Evolutionary conservation across 2,113 vertebrate genomes (phyloP).

Genomic region (Dicerorhinus sumatrensis): DNA sequence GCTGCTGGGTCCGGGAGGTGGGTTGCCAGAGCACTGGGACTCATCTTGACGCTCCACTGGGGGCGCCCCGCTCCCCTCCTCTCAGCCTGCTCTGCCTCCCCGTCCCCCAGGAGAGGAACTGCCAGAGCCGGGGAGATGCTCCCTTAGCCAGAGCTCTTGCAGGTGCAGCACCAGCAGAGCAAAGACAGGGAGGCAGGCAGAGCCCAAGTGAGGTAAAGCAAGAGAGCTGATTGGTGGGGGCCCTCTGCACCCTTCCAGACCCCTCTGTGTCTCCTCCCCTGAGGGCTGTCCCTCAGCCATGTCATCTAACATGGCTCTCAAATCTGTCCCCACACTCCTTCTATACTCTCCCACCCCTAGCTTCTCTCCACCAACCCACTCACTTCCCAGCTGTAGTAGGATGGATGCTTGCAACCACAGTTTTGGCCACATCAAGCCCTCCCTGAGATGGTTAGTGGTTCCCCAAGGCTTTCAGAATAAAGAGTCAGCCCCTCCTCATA

Average conservation of each 20-base stretch:
- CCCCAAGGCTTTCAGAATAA: not conserved
- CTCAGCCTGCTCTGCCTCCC: not conserved
- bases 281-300: not conserved
- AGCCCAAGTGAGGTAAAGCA: not conserved
- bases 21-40: not conserved
- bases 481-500: not conserved
- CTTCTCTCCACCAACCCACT: not conserved
- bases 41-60: not conserved
- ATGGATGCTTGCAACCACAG: too few relatives aligned
- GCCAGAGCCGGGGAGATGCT: not conserved
- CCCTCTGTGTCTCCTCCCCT: not conserved
- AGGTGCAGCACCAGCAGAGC: not conserved
- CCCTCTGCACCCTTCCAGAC: not conserved
- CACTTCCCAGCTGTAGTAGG: not conserved
- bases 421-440: not conserved
- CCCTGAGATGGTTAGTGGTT: not conserved
- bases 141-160: not conserved
- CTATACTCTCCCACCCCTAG: not conserved
- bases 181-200: too few relatives aligned
- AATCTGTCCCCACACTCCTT: not conserved
- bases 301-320: not conserved
- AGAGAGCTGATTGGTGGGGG: not conserved
- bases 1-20: not conserved
- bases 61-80: not conserved
- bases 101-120: not conserved